phyloP scores from a whole-genome alignment of 2,113 vertebrate species.

The Himantopus leucocephalus region DNA sequence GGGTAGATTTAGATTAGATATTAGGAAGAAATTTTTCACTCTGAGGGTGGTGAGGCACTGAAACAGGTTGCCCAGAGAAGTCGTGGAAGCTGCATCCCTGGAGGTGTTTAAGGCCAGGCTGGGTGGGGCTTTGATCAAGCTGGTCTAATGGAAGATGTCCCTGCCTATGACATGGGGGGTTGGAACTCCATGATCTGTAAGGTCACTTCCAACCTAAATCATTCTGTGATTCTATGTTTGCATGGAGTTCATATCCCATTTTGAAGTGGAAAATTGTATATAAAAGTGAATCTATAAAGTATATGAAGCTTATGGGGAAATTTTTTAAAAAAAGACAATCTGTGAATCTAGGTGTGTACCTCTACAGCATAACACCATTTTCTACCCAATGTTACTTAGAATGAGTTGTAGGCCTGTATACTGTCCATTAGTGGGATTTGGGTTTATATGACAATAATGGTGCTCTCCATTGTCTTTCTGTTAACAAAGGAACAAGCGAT shows the following conservation, averaged over 20 bases:
- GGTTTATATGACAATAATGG: background rate
- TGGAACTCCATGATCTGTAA: no score
- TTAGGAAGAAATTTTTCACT: no score
- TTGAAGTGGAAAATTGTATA: background rate
- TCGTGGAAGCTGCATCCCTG: no score
- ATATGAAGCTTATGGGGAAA: background rate
- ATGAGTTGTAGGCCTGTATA: background rate
- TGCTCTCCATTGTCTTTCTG: background rate
- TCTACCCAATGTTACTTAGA: background rate
- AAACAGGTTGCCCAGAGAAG: no score
- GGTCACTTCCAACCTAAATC: no score
- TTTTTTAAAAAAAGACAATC: background rate
- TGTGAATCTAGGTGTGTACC: background rate
- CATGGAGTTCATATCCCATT: background rate
- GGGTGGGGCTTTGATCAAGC: no score
- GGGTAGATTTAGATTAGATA: no score
- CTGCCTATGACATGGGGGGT: no score
- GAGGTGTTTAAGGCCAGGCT: no score
- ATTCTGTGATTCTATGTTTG: background rate
- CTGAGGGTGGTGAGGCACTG: no score
- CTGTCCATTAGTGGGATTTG: background rate
- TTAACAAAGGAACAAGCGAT: background rate
- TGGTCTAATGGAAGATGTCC: no score
- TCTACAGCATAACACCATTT: background rate
- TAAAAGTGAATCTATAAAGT: background rate